Conservation (phyloP, 1,140 invertebrate species). For the Brachionus koreanus region DNA sequence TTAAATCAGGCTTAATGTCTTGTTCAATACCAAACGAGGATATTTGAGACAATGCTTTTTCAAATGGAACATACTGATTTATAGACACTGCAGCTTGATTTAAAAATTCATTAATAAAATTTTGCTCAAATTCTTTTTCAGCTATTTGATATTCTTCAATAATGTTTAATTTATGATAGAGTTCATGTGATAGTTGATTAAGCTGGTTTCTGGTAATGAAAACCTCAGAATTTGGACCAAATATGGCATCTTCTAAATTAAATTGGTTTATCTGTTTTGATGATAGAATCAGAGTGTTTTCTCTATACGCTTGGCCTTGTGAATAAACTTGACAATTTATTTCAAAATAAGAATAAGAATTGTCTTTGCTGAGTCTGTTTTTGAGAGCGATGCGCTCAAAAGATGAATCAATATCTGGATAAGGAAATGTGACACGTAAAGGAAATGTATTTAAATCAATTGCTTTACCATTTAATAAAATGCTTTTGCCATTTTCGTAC, state of each 20-base stretch:
- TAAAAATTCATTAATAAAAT: background rate
- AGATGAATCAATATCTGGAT: background rate
- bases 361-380: background rate
- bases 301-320: background rate
- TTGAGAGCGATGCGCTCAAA: background rate
- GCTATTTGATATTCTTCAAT: conserved; percentile 16
- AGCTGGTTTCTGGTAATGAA: background rate
- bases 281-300: background rate
- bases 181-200: background rate
- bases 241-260: background rate
- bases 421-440: background rate
- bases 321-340: background rate
- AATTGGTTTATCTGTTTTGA: background rate
- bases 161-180: background rate
- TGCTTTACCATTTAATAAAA: background rate
- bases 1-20: background rate
- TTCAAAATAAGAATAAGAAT: background rate
- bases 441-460: background rate
- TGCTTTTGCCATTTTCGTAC: background rate
- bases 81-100: background rate
- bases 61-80: background rate
- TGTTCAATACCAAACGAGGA: background rate
- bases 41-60: background rate
- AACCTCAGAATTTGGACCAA: background rate
- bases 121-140: background rate